These are phyloP conservation scores for Aramus guarauna DNA, from an alignment of 2,113 vertebrate genomes.

Conservation along the genomic window DNA sequence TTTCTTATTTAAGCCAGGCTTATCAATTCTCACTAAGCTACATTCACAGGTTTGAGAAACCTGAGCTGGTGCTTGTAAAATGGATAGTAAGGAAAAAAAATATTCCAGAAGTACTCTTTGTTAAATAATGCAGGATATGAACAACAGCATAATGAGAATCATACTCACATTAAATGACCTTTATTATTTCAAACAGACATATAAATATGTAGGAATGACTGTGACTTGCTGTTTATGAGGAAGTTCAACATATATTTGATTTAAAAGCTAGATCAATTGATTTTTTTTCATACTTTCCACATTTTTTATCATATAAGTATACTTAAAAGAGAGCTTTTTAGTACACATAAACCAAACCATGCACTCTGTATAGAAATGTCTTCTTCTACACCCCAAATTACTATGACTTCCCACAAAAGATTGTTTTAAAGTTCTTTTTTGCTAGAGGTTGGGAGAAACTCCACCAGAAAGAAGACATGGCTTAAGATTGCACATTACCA, in stretches of 20 bases:
- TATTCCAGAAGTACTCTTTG: background rate
- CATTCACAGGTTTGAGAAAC: background rate
- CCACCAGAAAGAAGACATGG: background rate
- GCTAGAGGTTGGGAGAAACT: background rate
- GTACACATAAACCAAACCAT: background rate
- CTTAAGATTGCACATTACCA: background rate
- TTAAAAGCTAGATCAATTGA: background rate
- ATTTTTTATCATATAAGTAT: background rate
- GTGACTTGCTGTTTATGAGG: background rate
- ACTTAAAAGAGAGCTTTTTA: background rate
- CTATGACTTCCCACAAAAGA: background rate
- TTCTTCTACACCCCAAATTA: background rate
- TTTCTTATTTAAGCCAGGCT: constrained; percentile 2
- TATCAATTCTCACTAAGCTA: constrained; percentile 13
- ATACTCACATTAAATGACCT: background rate
- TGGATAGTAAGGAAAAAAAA: background rate
- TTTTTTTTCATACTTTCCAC: background rate
- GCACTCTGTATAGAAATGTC: background rate
- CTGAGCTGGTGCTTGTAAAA: background rate
- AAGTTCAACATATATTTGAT: background rate
- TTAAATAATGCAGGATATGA: background rate
- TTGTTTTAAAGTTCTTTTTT: background rate
- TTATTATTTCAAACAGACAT: constrained; percentile 2
- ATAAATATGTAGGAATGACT: background rate
- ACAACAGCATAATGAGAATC: background rate